Conservation (phyloP, 1,140 invertebrate genomes). For the Lucilia cuprina region DNA sequence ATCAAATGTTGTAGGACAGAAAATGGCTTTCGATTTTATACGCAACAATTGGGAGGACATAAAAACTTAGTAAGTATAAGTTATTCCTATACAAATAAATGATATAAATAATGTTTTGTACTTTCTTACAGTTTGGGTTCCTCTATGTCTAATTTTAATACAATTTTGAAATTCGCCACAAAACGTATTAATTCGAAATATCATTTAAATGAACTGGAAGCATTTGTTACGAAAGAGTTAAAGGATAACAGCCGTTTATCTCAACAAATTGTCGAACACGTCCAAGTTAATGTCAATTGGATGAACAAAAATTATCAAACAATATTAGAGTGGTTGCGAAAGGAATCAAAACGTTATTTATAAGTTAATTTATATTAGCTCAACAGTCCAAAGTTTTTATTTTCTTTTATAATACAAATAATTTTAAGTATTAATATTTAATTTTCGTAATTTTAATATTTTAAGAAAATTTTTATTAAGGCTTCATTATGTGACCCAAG, state of each 20-base stretch:
- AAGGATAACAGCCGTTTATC: slow-evolving; percentile 74
- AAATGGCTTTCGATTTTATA: slow-evolving; percentile 77
- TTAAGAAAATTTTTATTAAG: background rate
- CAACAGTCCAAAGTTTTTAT: background rate
- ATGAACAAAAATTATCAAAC: slow-evolving; percentile 75
- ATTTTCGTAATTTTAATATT: background rate
- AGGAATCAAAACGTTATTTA: background rate
- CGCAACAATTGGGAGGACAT: slow-evolving; percentile 76
- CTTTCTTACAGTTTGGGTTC: slow-evolving; percentile 70
- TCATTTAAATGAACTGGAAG: slow-evolving; percentile 77
- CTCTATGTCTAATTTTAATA: slow-evolving; percentile 73
- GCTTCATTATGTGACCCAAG: too few relatives aligned
- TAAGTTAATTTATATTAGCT: background rate
- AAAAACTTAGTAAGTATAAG: slow-evolving; percentile 72
- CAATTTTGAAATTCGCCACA: slow-evolving; percentile 75
- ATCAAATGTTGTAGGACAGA: slow-evolving; percentile 74
- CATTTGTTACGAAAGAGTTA: slow-evolving; percentile 69
- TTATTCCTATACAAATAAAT: background rate
- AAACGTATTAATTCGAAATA: slow-evolving; percentile 75
- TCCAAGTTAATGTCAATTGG: slow-evolving; percentile 82
- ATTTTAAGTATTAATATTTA: slow-evolving; percentile 1
- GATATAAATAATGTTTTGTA: background rate
- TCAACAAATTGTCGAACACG: slow-evolving; percentile 79
- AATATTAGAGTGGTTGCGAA: slow-evolving; percentile 75
- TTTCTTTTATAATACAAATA: slow-evolving; percentile 3